Evolutionary conservation across 1,140 invertebrate genomes (phyloP).

Genomic region (Rhagoletis pomonella): DNA sequence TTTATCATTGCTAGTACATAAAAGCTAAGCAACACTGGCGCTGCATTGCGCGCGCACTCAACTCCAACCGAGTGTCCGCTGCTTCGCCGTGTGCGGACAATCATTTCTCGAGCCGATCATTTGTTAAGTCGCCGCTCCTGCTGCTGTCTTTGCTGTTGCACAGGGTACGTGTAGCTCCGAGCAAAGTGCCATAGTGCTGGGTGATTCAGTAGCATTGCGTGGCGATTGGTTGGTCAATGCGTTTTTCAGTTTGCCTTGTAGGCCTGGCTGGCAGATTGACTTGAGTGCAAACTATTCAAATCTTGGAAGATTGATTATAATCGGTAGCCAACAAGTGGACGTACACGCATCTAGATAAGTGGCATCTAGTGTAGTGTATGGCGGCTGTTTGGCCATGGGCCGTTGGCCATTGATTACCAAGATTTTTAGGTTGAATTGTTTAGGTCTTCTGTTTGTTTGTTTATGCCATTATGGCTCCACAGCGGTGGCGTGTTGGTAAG

Average conservation of each 20-base stretch:
- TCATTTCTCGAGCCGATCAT: constrained; percentile 28
- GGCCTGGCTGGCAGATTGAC: too few relatives aligned
- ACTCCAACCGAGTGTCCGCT: background rate
- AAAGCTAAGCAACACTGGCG: too few relatives aligned
- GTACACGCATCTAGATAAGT: background rate
- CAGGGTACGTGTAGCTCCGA: too few relatives aligned
- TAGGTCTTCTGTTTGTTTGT: background rate
- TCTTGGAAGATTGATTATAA: constrained; percentile 38
- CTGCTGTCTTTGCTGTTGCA: too few relatives aligned
- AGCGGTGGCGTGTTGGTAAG: constrained; percentile 30
- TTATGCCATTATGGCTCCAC: background rate
- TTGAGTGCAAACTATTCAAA: too few relatives aligned
- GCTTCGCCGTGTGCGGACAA: constrained; percentile 11
- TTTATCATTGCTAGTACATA: too few relatives aligned
- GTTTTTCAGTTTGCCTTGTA: background rate
- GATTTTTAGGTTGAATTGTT: constrained; percentile 11
- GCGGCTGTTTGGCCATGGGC: background rate
- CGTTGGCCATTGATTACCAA: background rate
- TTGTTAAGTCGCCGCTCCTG: background rate
- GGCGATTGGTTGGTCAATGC: background rate
- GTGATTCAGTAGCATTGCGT: constrained; percentile 10
- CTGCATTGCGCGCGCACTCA: too few relatives aligned
- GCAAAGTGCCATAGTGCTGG: background rate
- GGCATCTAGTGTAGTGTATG: background rate
- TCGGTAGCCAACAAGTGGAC: constrained; percentile 44